These are phyloP conservation scores for Drosophila yakuba DNA, from an alignment of 1,140 invertebrate genomes.

Conservation along the genomic window DNA sequence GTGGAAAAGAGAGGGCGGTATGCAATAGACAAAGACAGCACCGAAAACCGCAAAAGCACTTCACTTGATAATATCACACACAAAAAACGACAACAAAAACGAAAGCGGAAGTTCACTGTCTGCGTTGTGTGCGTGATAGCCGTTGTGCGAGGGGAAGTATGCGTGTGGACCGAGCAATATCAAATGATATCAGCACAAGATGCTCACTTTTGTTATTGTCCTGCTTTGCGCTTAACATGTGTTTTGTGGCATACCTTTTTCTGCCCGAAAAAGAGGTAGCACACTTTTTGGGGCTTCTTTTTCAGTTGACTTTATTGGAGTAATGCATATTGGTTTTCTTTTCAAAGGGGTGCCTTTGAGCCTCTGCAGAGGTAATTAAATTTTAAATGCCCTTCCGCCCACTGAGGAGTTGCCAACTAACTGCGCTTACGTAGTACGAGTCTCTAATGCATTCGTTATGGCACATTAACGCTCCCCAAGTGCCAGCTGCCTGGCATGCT, in stretches of 20 bases:
- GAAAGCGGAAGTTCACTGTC: constrained; percentile 24
- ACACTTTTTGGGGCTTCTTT: constrained; percentile 20
- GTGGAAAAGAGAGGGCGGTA: neutral
- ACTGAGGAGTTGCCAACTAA: constrained; percentile 35
- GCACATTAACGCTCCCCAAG: constrained; percentile 79
- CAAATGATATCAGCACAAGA: constrained; percentile 71
- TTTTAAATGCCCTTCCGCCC: constrained; percentile 64
- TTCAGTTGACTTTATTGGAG: constrained; percentile 10
- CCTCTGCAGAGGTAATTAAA: constrained; percentile 69
- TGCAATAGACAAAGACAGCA: constrained; percentile 3
- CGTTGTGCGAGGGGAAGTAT: neutral
- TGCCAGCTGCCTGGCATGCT: constrained; percentile 62
- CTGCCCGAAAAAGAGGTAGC: constrained; percentile 29
- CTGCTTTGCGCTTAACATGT: constrained; percentile 64
- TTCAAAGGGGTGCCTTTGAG: neutral
- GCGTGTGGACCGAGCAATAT: constrained; percentile 57
- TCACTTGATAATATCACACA: constrained; percentile 78
- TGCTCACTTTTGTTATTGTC: constrained; percentile 43
- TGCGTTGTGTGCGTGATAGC: constrained; percentile 5
- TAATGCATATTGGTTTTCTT: constrained; percentile 37
- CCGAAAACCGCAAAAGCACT: constrained; percentile 72
- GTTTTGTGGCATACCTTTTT: constrained; percentile 51
- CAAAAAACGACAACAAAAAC: constrained; percentile 22
- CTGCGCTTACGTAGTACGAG: constrained; percentile 43
- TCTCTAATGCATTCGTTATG: constrained; percentile 82